A percentile compares a stretch with the other conserved stretches of the same genome.
Conservation (phyloP, 30 jellyfish, hydroid and myxozoan species). For the Hydractinia symbiolongicarpus region DNA sequence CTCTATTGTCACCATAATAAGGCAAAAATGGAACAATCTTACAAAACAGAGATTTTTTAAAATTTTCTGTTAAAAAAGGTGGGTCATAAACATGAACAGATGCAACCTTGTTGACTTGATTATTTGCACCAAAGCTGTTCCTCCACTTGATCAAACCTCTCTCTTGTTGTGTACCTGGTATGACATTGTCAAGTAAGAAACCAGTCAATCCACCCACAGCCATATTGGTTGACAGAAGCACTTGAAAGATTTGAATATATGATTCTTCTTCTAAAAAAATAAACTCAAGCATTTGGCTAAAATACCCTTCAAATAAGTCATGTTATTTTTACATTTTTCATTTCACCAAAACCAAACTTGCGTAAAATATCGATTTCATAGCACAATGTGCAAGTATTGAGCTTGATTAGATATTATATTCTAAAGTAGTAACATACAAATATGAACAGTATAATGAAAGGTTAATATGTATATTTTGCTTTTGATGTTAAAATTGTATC, state of each 20-base stretch:
- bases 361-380: too few relatives aligned
- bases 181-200: conserved; percentile 61
- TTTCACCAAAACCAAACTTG: too few relatives aligned
- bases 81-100: conserved; percentile 84
- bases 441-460: too few relatives aligned
- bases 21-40: conserved; percentile 90
- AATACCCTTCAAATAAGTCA: too few relatives aligned
- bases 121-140: conserved; percentile 22
- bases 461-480: too few relatives aligned
- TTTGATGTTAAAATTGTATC: too few relatives aligned
- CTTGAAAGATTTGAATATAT: conserved; percentile 66
- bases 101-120: conserved; percentile 25
- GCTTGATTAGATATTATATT: too few relatives aligned
- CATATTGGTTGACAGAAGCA: conserved; percentile 82
- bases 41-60: conserved; percentile 28
- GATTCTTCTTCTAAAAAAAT: conserved; percentile 21
- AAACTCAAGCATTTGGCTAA: neutral
- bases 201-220: conserved; percentile 95
- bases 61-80: conserved; percentile 46
- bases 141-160: conserved; percentile 87
- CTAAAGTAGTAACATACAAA: too few relatives aligned
- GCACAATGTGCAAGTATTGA: too few relatives aligned
- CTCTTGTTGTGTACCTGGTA: conserved; percentile 92
- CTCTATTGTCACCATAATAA: conserved; percentile 26
- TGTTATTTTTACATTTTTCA: too few relatives aligned